These are phyloP conservation scores for Tenualosa ilisha DNA, from an alignment of 2,797 vertebrate genomes.

Conservation along the genomic window DNA sequence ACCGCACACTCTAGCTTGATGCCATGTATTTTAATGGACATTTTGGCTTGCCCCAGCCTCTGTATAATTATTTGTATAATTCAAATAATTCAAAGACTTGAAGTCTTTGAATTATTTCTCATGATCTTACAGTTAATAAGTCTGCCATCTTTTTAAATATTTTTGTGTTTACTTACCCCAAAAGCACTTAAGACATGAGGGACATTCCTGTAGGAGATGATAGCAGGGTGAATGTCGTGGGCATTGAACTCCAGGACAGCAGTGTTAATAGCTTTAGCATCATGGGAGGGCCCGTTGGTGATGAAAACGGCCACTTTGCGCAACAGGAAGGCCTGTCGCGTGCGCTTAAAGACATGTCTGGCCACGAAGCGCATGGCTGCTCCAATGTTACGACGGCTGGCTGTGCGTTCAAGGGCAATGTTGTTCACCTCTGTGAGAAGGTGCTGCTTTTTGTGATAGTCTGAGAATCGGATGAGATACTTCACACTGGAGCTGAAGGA, in stretches of 20 bases:
- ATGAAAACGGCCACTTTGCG: conserved; percentile 86
- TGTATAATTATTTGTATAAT: no score
- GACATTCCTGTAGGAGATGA: conserved; percentile 74
- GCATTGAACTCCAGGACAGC: conserved; percentile 79
- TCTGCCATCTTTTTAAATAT: background rate
- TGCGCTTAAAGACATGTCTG: conserved; percentile 81
- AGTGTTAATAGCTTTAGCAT: conserved; percentile 64
- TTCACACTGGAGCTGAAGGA: conserved; percentile 73
- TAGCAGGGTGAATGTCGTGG: conserved; percentile 68
- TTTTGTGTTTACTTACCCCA: conserved; percentile 65
- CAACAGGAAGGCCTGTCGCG: conserved; percentile 70
- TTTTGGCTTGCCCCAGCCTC: no score
- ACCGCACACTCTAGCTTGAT: no score
- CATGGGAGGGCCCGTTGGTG: conserved; percentile 62
- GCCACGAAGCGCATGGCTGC: conserved; percentile 82
- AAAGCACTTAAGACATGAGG: conserved; percentile 66
- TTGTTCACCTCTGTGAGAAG: conserved; percentile 70
- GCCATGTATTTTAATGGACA: no score
- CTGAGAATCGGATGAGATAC: conserved; percentile 82
- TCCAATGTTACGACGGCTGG: conserved; percentile 73
- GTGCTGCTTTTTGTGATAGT: conserved; percentile 64
- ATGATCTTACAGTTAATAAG: background rate
- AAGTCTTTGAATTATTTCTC: no score
- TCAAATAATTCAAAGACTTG: no score
- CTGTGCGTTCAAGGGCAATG: conserved; percentile 69